Base-by-base conservation (phyloP, 2,797 vertebrate species). In the Melanotaenia maccullochi region DNA sequence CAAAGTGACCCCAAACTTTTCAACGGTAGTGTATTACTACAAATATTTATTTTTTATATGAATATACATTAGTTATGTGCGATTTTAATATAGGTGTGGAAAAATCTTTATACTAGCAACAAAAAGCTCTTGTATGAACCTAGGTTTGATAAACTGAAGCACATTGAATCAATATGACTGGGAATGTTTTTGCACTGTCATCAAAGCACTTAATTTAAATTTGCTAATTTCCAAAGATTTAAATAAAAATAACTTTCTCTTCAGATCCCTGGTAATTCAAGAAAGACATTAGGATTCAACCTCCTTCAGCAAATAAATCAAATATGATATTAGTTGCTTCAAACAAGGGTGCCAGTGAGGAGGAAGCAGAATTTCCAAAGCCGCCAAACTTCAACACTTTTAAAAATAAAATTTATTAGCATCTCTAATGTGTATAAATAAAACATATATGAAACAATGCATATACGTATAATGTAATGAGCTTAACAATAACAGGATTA, bases 341-440 rank as follows among this genome's bases (percentile, higher is more conserved):
- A 20, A 44, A 7, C 40, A 40, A 14, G 38, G 38, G 38, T 42
- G 40, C 40, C 14, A 18, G 40, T 18, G 40, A 5, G 40, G 14
- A 28, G 5, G 30, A 36, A 6, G 3, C 22, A 33, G 8, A 22
- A 32, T 6, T 30, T 24, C 51, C 16, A 36, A 54, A 47, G 6
- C 58, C 40, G 55, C 32, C 87, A 78, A 85, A 71, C 75, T 22
- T 87, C 62, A 86, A 84, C 95, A 95, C 90, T 95, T 95, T 95
- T 94, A 95, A 96, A 98, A 99, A 96, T 96, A 95, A 96, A 95
- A 96, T 96, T 95, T 96, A 96, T 95, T 96, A 95, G 93, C 94
- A 93, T 95, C 93, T 95, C 93, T 94, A 94, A 94, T 91, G 95
- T 96, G 95, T 95, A 96, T 96, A 98, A 96, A 96, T 96, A 96